phyloP scores from a whole-genome alignment of 30 jellyfish, hydroid and myxozoan genomes.

The Hydra vulgaris region DNA sequence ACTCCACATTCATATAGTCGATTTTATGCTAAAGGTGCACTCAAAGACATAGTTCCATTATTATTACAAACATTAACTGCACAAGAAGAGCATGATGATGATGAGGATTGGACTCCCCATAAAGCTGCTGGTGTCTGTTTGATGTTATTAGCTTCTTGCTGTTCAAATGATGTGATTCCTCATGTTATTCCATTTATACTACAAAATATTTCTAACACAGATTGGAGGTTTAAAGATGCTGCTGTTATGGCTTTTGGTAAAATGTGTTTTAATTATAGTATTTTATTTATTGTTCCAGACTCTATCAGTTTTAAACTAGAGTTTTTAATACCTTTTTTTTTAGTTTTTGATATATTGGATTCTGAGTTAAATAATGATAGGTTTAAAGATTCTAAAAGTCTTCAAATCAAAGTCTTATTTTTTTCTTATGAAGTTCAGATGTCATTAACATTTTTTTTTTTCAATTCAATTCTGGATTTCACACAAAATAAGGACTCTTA shows the following conservation, averaged over 20 bases:
- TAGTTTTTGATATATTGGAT: not conserved
- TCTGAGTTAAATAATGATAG: not conserved
- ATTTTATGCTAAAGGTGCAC: conserved; percentile 82
- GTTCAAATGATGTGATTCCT: conserved; percentile 69
- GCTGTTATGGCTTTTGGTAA: conserved; percentile 96
- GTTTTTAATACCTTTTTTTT: not conserved
- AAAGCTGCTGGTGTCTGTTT: conserved; percentile 98
- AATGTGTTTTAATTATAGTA: conserved; percentile 5
- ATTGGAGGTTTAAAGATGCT: conserved; percentile 85
- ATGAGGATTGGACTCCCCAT: conserved; percentile 96
- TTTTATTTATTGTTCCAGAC: conserved; percentile 1
- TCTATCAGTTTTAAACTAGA: too few relatives aligned
- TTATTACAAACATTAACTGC: conserved; percentile 44
- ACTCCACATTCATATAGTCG: conserved; percentile 55
- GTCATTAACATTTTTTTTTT: too few relatives aligned
- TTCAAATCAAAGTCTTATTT: too few relatives aligned
- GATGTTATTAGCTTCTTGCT: conserved; percentile 81
- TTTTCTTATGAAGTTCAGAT: too few relatives aligned
- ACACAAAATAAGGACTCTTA: too few relatives aligned
- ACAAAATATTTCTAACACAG: conserved; percentile 37
- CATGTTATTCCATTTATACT: conserved; percentile 75
- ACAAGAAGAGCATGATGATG: conserved; percentile 93
- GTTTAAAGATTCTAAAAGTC: not conserved
- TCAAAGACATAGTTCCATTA: conserved; percentile 56
- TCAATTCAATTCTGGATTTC: too few relatives aligned